These are phyloP conservation scores for Puntigrus tetrazona DNA, from an alignment of 2,113 vertebrate species.

Conservation along the genomic window DNA sequence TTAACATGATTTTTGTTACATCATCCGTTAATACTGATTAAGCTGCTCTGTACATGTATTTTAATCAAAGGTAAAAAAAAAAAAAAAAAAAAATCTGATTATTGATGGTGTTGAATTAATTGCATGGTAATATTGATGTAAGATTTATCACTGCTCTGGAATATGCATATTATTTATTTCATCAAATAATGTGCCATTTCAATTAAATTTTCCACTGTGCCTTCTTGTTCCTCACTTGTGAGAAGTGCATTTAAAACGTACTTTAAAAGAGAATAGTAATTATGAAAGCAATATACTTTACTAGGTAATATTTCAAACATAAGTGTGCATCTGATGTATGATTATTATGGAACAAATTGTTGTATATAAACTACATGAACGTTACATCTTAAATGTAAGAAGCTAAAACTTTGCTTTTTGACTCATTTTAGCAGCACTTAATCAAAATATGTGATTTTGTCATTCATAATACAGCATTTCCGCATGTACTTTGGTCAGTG, in stretches of 20 bases:
- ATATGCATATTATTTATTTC: conserved; percentile 10
- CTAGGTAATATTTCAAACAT: not conserved
- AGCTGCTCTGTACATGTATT: conserved; percentile 26
- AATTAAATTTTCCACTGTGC: conserved; percentile 69
- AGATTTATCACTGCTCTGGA: conserved; percentile 38
- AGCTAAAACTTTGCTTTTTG: not conserved
- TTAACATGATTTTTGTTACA: not conserved
- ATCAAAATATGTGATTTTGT: not conserved
- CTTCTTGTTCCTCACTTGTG: conserved; percentile 66
- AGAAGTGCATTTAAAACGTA: not conserved
- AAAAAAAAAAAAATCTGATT: not conserved
- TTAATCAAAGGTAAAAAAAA: conserved; percentile 9
- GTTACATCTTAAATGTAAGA: not conserved
- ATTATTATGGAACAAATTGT: not conserved
- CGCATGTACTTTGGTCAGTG: not conserved
- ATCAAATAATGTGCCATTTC: conserved; percentile 68
- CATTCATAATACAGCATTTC: not conserved
- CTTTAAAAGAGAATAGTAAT: not conserved
- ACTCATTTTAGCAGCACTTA: not conserved
- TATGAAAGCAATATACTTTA: not conserved
- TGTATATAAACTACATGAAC: not conserved
- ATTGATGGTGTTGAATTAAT: conserved; percentile 53
- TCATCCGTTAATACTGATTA: not conserved
- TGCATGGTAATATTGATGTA: conserved; percentile 63
- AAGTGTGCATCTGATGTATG: not conserved